Conservation (phyloP, 2,797 vertebrate genomes). For the Coendou prehensilis region DNA sequence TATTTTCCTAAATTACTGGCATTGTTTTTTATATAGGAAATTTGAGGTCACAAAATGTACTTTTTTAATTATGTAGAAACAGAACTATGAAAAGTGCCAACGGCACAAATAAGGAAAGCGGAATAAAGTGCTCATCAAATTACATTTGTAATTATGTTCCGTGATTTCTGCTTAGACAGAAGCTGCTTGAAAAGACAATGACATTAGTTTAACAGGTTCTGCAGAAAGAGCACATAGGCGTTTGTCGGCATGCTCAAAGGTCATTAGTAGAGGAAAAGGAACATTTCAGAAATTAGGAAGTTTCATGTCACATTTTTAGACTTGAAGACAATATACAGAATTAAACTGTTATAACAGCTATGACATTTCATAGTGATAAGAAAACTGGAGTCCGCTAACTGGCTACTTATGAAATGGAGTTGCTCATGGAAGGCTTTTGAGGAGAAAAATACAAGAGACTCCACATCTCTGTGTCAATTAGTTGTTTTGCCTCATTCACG, state of each 20-base stretch:
- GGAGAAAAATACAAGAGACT: background rate
- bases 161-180: constrained; percentile 83
- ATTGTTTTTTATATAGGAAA: background rate
- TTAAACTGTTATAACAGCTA: background rate
- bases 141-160: constrained; percentile 87
- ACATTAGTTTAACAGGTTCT: constrained; percentile 86
- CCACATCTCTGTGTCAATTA: background rate
- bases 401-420: background rate
- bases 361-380: background rate
- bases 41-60: constrained; percentile 28
- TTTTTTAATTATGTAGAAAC: background rate
- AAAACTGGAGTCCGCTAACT: background rate
- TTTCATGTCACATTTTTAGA: constrained; percentile 62
- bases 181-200: constrained; percentile 80
- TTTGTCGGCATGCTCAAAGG: constrained; percentile 87
- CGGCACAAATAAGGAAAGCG: constrained; percentile 70
- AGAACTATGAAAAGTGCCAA: constrained; percentile 67
- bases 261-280: constrained; percentile 87
- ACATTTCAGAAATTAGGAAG: constrained; percentile 59
- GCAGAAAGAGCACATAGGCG: constrained; percentile 74
- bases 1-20: constrained; percentile 50
- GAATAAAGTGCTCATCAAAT: constrained; percentile 75
- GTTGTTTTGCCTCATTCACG: background rate
- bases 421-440: background rate
- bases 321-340: constrained; percentile 36